Evolutionary conservation across 2,113 vertebrate species (phyloP).

Genomic region (Hipposideros armiger): DNA sequence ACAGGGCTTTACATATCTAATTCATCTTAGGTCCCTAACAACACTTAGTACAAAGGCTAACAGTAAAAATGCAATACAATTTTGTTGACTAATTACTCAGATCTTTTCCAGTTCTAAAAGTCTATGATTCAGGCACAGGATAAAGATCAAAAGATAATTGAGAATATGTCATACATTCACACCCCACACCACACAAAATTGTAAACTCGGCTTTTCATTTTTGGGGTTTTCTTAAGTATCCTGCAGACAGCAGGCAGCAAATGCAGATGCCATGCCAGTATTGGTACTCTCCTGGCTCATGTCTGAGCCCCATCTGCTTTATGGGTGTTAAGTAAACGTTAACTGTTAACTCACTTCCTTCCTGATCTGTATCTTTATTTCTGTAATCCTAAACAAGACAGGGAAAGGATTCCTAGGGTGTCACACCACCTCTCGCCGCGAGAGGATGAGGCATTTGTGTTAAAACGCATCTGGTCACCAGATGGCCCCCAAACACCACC

Average conservation of each 20-base stretch:
- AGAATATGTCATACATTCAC: neutral
- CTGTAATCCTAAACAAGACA: neutral
- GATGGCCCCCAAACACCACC: slow-evolving; percentile 73
- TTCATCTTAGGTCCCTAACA: neutral
- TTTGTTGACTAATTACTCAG: neutral
- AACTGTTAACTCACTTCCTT: slow-evolving; percentile 3
- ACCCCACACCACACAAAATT: neutral
- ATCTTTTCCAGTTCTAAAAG: slow-evolving; percentile 1
- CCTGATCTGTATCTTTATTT: neutral
- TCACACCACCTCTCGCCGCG: slow-evolving; percentile 13
- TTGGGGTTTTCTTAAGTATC: neutral
- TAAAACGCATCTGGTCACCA: slow-evolving; percentile 60
- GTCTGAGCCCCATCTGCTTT: slow-evolving; percentile 17
- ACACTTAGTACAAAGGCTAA: neutral
- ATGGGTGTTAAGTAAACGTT: neutral
- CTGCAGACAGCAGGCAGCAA: neutral
- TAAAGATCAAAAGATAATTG: neutral
- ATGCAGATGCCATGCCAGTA: no score
- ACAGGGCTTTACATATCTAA: neutral
- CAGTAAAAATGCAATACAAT: neutral
- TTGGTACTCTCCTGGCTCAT: neutral
- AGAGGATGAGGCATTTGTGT: slow-evolving; percentile 14
- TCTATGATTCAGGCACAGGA: neutral
- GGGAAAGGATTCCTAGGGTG: neutral
- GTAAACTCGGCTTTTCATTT: slow-evolving; percentile 6